Conservation (phyloP, 2,797 vertebrate species). For the Scarus forsteni region DNA sequence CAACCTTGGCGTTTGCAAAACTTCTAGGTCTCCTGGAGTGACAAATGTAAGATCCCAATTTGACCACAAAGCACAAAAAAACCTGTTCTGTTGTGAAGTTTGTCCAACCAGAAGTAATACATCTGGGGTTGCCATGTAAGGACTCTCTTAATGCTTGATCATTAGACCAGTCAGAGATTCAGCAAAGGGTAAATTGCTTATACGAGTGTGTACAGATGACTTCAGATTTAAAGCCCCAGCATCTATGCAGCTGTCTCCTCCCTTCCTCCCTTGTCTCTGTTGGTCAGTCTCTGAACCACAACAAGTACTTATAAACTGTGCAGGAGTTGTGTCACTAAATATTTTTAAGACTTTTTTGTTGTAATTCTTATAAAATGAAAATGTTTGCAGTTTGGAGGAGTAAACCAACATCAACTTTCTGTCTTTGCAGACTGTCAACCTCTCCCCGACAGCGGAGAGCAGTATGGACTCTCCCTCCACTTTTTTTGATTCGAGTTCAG, state of each 20-base stretch:
- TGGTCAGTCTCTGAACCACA: not conserved
- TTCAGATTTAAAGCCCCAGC: constrained; percentile 41
- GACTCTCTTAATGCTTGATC: too few relatives aligned
- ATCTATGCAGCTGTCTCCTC: constrained; percentile 42
- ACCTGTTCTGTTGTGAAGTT: too few relatives aligned
- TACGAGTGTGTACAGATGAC: not conserved
- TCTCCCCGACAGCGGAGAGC: constrained; percentile 91
- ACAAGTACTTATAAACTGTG: constrained; percentile 1
- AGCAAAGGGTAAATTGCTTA: too few relatives aligned
- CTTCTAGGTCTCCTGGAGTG: too few relatives aligned
- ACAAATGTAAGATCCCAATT: too few relatives aligned
- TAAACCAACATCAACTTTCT: constrained; percentile 28
- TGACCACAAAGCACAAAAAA: too few relatives aligned
- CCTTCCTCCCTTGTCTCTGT: constrained; percentile 15
- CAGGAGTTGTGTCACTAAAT: not conserved
- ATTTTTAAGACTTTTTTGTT: constrained; percentile 4
- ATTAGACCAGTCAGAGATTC: too few relatives aligned
- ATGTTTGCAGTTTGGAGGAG: not conserved
- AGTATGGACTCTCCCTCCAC: constrained; percentile 87
- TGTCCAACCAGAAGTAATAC: too few relatives aligned
- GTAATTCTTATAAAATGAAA: not conserved
- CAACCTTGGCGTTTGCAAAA: too few relatives aligned
- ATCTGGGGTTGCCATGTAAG: too few relatives aligned
- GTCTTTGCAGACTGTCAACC: constrained; percentile 88
- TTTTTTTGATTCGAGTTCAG: constrained; percentile 85